These are phyloP conservation scores for Chesias legatella DNA, from an alignment of 2,888 invertebrate genomes.

Conservation along the genomic window DNA sequence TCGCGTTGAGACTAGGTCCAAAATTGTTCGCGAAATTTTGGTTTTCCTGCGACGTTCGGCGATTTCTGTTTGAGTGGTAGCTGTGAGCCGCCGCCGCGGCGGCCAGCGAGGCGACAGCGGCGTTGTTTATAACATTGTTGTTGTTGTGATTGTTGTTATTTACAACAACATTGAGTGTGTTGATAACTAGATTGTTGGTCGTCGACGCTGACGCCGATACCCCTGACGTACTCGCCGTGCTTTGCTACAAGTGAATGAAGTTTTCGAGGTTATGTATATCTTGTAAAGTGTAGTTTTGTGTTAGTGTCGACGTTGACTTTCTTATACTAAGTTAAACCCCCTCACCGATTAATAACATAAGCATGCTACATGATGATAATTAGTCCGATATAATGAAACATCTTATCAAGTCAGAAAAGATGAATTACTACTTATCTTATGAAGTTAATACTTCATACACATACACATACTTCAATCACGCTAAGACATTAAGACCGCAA, in stretches of 20 bases:
- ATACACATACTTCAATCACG: too few relatives aligned
- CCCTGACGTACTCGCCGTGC: conserved; percentile 66
- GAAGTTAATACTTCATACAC: too few relatives aligned
- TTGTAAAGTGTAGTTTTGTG: conserved; percentile 7
- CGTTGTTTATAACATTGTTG: conserved; percentile 77
- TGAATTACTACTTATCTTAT: too few relatives aligned
- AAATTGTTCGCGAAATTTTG: conserved; percentile 67
- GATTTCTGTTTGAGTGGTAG: conserved; percentile 71
- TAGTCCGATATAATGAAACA: background rate
- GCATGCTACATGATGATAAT: conserved; percentile 21
- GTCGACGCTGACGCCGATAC: conserved; percentile 64
- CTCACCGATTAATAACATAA: conserved; percentile 20
- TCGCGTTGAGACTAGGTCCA: conserved; percentile 71
- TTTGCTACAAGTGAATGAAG: conserved; percentile 51
- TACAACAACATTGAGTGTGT: conserved; percentile 74
- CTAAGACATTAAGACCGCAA: too few relatives aligned
- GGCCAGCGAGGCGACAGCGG: conserved; percentile 72
- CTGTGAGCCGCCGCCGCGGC: conserved; percentile 74
- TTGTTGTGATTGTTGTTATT: conserved; percentile 79
- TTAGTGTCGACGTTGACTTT: conserved; percentile 12
- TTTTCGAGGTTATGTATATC: conserved; percentile 23
- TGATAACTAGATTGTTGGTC: conserved; percentile 76
- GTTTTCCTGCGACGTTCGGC: conserved; percentile 72
- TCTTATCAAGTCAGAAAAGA: too few relatives aligned
- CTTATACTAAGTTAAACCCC: conserved; percentile 14